These are phyloP conservation scores for Chloropsis hardwickii DNA, from an alignment of 2,113 vertebrate genomes.

Conservation along the genomic window DNA sequence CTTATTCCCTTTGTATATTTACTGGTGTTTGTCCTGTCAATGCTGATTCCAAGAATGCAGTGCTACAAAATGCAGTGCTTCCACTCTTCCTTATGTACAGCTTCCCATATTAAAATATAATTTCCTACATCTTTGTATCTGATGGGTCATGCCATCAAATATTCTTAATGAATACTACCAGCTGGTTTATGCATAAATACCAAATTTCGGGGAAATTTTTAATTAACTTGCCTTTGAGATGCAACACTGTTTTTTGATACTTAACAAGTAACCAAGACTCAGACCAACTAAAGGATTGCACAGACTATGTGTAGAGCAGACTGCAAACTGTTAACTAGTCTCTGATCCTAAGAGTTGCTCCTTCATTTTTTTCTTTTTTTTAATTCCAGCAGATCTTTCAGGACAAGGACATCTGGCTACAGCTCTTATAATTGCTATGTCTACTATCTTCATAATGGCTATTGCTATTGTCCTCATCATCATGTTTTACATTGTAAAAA, in stretches of 20 bases:
- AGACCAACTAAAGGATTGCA: neutral
- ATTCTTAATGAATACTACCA: neutral
- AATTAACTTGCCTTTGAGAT: neutral
- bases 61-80: neutral
- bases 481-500: constrained; percentile 97
- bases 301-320: neutral
- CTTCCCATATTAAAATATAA: neutral
- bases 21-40: neutral
- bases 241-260: neutral
- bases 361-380: neutral
- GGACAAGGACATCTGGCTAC: constrained; percentile 94
- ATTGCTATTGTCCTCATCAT: constrained; percentile 97
- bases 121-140: neutral
- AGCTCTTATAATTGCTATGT: constrained; percentile 98
- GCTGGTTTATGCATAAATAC: neutral
- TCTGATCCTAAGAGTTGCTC: neutral
- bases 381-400: constrained; percentile 78
- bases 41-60: neutral
- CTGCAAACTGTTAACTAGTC: neutral
- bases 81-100: neutral
- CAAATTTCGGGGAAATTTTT: neutral
- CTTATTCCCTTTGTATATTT: neutral
- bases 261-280: neutral
- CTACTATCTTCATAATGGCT: constrained; percentile 98
- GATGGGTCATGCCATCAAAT: neutral